Evolutionary conservation across 2,113 vertebrate species (phyloP).

Genomic region (Sminthopsis crassicaudata): DNA sequence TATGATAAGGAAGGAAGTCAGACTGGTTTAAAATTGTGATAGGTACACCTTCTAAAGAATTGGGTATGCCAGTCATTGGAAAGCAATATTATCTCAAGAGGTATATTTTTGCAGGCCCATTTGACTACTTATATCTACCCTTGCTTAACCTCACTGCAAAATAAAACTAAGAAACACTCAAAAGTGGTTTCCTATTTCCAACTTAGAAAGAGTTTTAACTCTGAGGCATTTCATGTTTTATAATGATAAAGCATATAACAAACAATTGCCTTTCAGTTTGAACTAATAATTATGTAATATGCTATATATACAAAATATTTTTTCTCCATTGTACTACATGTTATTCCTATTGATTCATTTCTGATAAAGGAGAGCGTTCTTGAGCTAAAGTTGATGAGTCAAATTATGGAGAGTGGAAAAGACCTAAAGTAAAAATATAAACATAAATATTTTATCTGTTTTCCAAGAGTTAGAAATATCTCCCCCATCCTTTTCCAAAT

Average conservation of each 20-base stretch:
- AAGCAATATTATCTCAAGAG: background rate
- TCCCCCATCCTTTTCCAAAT: background rate
- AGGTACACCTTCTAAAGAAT: background rate
- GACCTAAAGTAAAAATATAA: background rate
- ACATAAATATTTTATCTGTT: background rate
- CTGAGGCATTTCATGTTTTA: background rate
- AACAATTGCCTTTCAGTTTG: background rate
- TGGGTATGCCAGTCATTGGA: background rate
- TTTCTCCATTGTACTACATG: too few relatives aligned
- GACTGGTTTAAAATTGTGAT: background rate
- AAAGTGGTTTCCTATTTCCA: background rate
- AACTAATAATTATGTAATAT: background rate
- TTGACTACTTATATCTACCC: background rate
- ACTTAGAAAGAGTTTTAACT: background rate
- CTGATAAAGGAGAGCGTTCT: too few relatives aligned
- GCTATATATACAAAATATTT: background rate
- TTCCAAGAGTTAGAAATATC: background rate
- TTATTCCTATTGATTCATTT: too few relatives aligned
- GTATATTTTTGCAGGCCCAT: background rate
- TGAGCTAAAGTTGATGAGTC: too few relatives aligned
- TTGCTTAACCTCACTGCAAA: background rate
- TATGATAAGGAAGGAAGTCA: background rate
- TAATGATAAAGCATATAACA: background rate
- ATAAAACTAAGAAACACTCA: background rate
- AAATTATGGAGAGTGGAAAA: too few relatives aligned